Evolutionary conservation across 2,888 invertebrate species (phyloP).

Genomic region (Polydrusus pterygomalis): DNA sequence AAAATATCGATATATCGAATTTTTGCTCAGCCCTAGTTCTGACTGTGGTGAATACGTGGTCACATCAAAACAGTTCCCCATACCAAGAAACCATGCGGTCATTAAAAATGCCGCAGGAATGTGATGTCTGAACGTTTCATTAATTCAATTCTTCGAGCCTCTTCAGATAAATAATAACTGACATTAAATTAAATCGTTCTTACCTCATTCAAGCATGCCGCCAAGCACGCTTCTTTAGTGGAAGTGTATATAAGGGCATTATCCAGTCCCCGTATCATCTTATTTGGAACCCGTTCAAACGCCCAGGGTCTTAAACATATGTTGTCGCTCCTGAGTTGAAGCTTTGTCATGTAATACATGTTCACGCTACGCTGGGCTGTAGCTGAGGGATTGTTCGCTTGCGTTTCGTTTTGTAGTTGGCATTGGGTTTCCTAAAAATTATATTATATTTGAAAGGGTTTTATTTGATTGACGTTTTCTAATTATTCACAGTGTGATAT

Average conservation of each 20-base stretch:
- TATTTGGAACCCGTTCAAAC: slow-evolving; percentile 94
- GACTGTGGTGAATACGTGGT: no score
- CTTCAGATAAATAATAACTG: no score
- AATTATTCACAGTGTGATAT: no score
- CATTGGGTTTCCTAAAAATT: slow-evolving; percentile 68
- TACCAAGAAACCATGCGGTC: no score
- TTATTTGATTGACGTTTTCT: no score
- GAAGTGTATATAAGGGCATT: slow-evolving; percentile 91
- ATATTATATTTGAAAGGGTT: background rate
- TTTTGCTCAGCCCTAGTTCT: no score
- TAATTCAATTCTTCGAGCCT: no score
- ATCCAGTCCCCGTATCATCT: slow-evolving; percentile 84
- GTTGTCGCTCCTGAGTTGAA: slow-evolving; percentile 92
- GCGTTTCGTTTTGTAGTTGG: slow-evolving; percentile 90
- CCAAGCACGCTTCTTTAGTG: slow-evolving; percentile 94
- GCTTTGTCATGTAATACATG: slow-evolving; percentile 96
- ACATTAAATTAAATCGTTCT: slow-evolving; percentile 44
- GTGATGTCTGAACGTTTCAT: no score
- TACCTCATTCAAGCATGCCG: slow-evolving; percentile 94
- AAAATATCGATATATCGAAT: no score
- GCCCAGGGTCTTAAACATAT: slow-evolving; percentile 94
- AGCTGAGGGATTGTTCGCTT: slow-evolving; percentile 91
- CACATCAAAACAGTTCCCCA: no score
- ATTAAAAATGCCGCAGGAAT: no score
- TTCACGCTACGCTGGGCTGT: slow-evolving; percentile 89